phyloP scores from a whole-genome alignment of 2,113 vertebrate species.

The Synodontis membranacea region DNA sequence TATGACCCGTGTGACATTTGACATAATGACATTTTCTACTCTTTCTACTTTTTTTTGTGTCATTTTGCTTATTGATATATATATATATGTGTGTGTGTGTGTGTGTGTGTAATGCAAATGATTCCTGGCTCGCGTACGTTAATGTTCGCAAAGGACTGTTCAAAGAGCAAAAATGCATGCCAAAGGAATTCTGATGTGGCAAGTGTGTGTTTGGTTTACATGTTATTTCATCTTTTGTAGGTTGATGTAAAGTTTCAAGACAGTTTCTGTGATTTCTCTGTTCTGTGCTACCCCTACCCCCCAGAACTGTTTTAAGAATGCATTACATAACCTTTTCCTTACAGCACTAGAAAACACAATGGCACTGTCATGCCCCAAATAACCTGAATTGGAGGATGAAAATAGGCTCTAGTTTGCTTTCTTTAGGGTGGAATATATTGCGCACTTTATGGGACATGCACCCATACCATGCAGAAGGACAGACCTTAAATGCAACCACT shows the following conservation, averaged over 20 bases:
- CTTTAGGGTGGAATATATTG: not conserved
- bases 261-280: too few species aligned
- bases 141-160: slow-evolving; percentile 64
- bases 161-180: slow-evolving; percentile 55
- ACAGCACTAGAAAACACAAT: not conserved
- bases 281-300: too few species aligned
- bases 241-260: not conserved
- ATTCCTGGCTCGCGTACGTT: slow-evolving; percentile 65
- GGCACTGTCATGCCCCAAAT: not conserved
- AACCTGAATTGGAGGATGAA: not conserved
- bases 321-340: not conserved
- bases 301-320: not conserved
- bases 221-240: not conserved
- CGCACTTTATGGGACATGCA: slow-evolving; percentile 1
- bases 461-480: slow-evolving; percentile 1
- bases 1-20: not conserved
- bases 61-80: not conserved
- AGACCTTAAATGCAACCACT: not conserved
- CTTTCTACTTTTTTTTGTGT: not conserved
- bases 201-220: slow-evolving; percentile 21
- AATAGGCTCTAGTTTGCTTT: not conserved
- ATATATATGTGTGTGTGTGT: too few species aligned
- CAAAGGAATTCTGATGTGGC: slow-evolving; percentile 53
- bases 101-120: slow-evolving; percentile 50
- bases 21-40: not conserved